Evolutionary conservation across 1,140 invertebrate genomes (phyloP), one percentile per base, ranked within the genome.

Genomic region (Drosophila prosaltans): DNA sequence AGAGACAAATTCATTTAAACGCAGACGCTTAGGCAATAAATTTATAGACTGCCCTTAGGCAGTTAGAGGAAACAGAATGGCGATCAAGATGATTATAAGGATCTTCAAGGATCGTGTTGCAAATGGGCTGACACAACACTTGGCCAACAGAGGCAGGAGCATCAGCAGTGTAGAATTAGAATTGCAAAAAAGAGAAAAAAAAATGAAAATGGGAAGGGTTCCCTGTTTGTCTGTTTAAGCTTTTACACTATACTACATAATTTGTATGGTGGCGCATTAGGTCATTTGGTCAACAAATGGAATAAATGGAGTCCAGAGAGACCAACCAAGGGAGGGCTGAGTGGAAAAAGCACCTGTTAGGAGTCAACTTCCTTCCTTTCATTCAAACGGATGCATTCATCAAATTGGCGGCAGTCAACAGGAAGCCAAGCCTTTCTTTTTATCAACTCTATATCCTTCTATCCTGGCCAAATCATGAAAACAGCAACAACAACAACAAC

Each of bases 381-480:
- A 69, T 84, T 88, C 84, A 88, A 89, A 88, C 76, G 88, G 88
- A 90, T 91, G 88, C 88, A 90, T 90, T 81, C 88, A 90, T 90
- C 88, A 90, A 91, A 81, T 90, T 90, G 83, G 82, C 80, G 73
- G 84, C 69, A 60, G 41, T 69, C 71, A 76, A 82, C 72, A 80
- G 75, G 80, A 83, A 83, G 76, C 51, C 48, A 66, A 51, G 45
- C 45, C 45, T 51, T 51, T 51, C 45, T 51, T 51, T 51, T 51
- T 51, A 51, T 51, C 45, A 51, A 51, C 45, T 51, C 24, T 51
- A 24, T 51, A 26, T 51, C 45, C 45, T 51, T 51, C 45, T 51
- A 51, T 51, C 45, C 45, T 51, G 45, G 45, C 21, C 41, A 51
- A 51, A 51, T 51, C 45, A 51, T 51, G 21, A 16, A 51, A 26